A percentile compares a stretch with the other conserved stretches of the same genome.
Evolutionary conservation across 2,888 invertebrate species (phyloP).

Genomic region (Atrina japonica): DNA sequence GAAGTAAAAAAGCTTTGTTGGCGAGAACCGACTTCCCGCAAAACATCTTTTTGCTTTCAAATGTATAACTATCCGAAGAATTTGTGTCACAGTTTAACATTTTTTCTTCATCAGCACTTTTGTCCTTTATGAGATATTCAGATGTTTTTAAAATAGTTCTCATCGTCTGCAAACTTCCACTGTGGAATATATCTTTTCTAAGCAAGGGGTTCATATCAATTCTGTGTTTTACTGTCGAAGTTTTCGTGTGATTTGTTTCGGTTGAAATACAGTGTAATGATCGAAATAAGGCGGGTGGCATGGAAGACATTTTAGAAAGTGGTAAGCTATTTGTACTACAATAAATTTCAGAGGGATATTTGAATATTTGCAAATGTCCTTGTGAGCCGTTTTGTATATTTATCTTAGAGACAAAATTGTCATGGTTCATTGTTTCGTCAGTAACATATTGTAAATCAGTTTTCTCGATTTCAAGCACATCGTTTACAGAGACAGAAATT

Average conservation of each 20-base stretch:
- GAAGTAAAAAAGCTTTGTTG: slow-evolving; percentile 49
- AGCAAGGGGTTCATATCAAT: slow-evolving; percentile 23
- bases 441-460: background rate
- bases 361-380: too few species aligned
- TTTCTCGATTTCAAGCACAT: background rate
- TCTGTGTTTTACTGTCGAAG: background rate
- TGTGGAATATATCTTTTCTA: slow-evolving; percentile 46
- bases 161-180: slow-evolving; percentile 33
- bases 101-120: background rate
- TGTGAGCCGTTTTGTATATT: too few species aligned
- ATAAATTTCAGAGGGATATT: too few species aligned
- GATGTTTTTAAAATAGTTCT: background rate
- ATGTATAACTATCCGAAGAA: too few species aligned
- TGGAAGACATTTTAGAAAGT: too few species aligned
- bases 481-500: background rate
- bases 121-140: background rate
- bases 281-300: background rate
- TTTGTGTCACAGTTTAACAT: too few species aligned
- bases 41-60: too few species aligned
- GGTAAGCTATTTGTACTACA: too few species aligned
- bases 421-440: too few species aligned
- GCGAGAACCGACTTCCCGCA: slow-evolving; percentile 30
- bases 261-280: slow-evolving; percentile 9
- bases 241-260: background rate
- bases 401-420: too few species aligned